Percentiles rank a stretch among this genome's conserved stretches.
Conservation (phyloP, 2,888 invertebrate species). For the Drosophila formosana region DNA sequence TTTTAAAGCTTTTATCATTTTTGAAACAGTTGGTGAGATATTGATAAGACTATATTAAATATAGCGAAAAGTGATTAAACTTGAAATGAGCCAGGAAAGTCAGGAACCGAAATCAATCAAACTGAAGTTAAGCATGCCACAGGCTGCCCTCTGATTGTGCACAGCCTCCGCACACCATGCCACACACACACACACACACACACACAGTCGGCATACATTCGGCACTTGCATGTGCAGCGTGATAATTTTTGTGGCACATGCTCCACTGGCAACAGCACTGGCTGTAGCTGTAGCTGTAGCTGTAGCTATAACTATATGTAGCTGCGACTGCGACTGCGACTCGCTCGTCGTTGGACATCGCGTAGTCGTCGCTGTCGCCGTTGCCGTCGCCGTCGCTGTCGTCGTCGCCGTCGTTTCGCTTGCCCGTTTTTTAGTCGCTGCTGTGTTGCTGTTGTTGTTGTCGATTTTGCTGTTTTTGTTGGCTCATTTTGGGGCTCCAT, state of each 20-base stretch:
- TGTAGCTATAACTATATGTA: too few relatives aligned
- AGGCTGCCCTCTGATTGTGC: background rate
- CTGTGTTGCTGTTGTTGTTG: constrained; percentile 26
- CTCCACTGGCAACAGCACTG: constrained; percentile 21
- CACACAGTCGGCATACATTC: background rate
- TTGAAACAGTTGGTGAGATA: too few relatives aligned
- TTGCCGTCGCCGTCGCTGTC: constrained; percentile 17
- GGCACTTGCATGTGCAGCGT: constrained; percentile 21
- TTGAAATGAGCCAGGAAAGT: background rate
- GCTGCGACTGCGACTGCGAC: background rate
- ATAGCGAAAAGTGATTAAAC: background rate
- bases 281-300: background rate
- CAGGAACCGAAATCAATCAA: background rate
- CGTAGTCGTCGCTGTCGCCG: constrained; percentile 18
- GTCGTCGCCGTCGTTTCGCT: constrained; percentile 33
- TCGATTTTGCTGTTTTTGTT: constrained; percentile 26
- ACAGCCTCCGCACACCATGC: background rate
- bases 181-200: background rate
- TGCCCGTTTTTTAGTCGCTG: constrained; percentile 43
- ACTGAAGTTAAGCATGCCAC: background rate
- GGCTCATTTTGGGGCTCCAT: constrained; percentile 58
- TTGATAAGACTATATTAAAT: too few relatives aligned
- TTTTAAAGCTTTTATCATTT: too few relatives aligned
- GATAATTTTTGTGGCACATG: constrained; percentile 48
- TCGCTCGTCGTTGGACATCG: constrained; percentile 17